phyloP scores from a whole-genome alignment of 2,797 vertebrate genomes.

The Eospalax fontanierii region DNA sequence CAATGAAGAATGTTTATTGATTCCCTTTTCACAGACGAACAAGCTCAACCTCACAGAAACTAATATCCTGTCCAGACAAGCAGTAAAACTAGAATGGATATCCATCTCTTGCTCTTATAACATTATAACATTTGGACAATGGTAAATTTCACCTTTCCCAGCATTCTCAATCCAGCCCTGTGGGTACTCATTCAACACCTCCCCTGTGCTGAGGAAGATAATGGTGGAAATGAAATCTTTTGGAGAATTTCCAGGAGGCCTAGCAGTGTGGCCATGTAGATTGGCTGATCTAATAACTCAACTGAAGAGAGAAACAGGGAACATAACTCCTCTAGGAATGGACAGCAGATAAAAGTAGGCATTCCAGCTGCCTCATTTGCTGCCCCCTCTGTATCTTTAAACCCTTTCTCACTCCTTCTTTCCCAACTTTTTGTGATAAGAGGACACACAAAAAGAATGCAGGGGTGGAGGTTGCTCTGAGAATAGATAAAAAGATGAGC shows the following conservation, averaged over 20 bases:
- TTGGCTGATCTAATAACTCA: neutral
- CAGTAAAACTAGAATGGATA: too few species aligned
- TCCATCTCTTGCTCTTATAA: too few species aligned
- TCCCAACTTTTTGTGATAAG: neutral
- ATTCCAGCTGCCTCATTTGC: neutral
- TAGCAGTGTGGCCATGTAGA: neutral
- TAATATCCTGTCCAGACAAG: too few species aligned
- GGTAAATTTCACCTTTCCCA: too few species aligned
- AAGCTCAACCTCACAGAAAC: too few species aligned
- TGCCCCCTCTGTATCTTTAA: neutral
- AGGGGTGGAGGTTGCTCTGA: neutral
- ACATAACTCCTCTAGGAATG: neutral
- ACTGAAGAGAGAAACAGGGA: neutral
- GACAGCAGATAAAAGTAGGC: neutral
- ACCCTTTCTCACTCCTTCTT: neutral
- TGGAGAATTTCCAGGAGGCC: neutral
- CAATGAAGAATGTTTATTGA: too few species aligned
- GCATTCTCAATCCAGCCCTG: too few species aligned
- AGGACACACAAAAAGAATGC: neutral
- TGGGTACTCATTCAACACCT: too few species aligned
- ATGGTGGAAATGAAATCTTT: neutral
- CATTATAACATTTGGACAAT: too few species aligned
- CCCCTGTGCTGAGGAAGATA: neutral
- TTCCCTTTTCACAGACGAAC: too few species aligned
- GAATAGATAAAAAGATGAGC: neutral